Percentiles rank a stretch among this genome's conserved stretches.
These are phyloP conservation scores for Hirtodrosophila confusa DNA, from an alignment of 2,888 invertebrate species.

Conservation along the genomic window DNA sequence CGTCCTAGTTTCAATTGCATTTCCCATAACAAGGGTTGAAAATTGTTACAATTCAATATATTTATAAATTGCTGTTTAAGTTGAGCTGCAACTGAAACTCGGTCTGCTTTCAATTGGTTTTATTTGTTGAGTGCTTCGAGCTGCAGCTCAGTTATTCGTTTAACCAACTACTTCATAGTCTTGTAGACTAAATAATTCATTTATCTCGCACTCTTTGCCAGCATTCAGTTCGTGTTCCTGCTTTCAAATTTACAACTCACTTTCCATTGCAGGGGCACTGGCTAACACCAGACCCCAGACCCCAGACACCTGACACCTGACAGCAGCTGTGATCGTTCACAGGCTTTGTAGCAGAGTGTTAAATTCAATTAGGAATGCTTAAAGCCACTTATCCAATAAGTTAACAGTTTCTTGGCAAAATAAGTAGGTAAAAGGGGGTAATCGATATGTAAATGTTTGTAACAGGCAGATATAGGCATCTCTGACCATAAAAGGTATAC, in stretches of 20 bases:
- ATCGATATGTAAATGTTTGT: too few species aligned
- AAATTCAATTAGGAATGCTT: conserved; percentile 26
- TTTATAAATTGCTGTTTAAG: neutral
- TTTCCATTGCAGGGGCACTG: conserved; percentile 8
- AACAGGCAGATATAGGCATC: too few species aligned
- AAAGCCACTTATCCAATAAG: conserved; percentile 1
- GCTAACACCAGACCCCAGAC: neutral
- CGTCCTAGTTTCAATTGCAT: neutral
- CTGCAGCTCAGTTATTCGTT: neutral
- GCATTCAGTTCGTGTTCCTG: conserved; percentile 22
- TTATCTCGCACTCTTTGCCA: conserved; percentile 18
- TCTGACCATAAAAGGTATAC: too few species aligned
- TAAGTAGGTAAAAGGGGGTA: too few species aligned
- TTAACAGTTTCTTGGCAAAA: too few species aligned
- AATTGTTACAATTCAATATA: neutral
- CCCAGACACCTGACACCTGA: conserved; percentile 1
- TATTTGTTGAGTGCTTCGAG: conserved; percentile 1
- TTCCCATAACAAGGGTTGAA: too few species aligned
- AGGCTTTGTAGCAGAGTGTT: conserved; percentile 8
- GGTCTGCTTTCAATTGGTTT: neutral
- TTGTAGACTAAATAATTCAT: conserved; percentile 57
- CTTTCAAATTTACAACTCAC: conserved; percentile 31
- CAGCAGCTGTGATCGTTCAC: conserved; percentile 50
- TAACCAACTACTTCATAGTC: conserved; percentile 12
- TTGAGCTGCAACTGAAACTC: neutral